phyloP scores from a whole-genome alignment of 2,888 invertebrate species.

The Copidosoma aretas region DNA sequence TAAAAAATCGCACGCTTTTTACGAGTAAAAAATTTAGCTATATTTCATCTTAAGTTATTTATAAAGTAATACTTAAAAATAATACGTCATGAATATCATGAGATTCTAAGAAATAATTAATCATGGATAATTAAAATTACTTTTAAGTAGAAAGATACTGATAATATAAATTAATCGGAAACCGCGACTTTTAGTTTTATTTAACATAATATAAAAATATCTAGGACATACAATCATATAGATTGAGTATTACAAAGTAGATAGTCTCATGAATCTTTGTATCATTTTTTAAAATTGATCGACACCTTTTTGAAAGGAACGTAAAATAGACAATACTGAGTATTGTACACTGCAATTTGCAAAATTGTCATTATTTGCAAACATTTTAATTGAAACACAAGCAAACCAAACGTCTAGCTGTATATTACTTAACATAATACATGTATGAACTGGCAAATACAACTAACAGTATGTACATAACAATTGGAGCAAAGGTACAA shows the following conservation, averaged over 20 bases:
- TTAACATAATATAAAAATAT: too few relatives aligned
- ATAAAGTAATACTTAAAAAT: too few relatives aligned
- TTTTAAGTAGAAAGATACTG: too few relatives aligned
- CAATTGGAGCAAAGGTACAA: conserved; percentile 8
- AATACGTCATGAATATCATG: too few relatives aligned
- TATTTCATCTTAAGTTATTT: too few relatives aligned
- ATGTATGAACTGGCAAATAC: background rate
- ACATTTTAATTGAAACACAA: background rate
- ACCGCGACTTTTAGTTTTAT: too few relatives aligned
- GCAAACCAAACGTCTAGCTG: background rate
- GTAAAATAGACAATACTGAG: background rate
- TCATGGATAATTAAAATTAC: too few relatives aligned
- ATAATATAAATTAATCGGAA: too few relatives aligned
- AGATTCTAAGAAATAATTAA: too few relatives aligned
- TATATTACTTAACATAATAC: conserved; percentile 10
- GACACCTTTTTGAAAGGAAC: background rate
- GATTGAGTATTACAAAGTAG: background rate
- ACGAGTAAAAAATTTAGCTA: too few relatives aligned
- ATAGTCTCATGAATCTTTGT: background rate
- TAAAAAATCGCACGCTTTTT: too few relatives aligned
- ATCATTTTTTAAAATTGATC: background rate
- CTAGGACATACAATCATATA: background rate
- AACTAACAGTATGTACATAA: conserved; percentile 6
- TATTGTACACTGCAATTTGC: background rate
- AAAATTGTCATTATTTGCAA: background rate